A percentile compares a stretch with the other conserved stretches of the same genome.
phyloP scores from a whole-genome alignment of 2,888 invertebrate genomes.

The Sepioteuthis lessoniana region DNA sequence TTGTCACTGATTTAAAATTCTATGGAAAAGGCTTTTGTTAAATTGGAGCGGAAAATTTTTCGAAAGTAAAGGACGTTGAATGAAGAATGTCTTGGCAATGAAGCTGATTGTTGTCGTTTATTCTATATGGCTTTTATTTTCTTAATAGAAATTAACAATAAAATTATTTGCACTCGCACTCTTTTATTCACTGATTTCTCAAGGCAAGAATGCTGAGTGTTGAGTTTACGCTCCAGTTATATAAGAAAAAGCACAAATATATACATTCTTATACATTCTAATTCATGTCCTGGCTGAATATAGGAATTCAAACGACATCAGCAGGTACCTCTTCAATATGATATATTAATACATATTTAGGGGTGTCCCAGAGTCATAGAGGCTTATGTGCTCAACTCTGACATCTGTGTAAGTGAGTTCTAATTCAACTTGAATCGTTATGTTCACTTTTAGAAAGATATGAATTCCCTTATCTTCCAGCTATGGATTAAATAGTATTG shows the following conservation, averaged over 20 bases:
- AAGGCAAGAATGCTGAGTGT: conserved; percentile 10
- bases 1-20: conserved; percentile 14
- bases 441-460: too few species aligned
- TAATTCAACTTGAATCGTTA: too few species aligned
- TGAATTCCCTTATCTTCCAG: too few species aligned
- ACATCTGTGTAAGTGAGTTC: too few species aligned
- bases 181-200: background rate
- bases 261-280: background rate
- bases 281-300: background rate
- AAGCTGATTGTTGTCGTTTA: background rate
- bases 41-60: background rate
- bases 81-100: background rate
- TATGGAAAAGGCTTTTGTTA: conserved; percentile 9
- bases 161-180: background rate
- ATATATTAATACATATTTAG: too few species aligned
- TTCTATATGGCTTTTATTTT: background rate
- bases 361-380: too few species aligned
- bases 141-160: conserved; percentile 23
- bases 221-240: background rate
- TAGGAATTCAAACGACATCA: background rate
- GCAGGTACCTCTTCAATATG: background rate
- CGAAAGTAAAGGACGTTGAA: background rate
- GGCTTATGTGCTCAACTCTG: too few species aligned
- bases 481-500: too few species aligned
- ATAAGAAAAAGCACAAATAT: background rate